Evolutionary conservation across 2,113 vertebrate species (phyloP), one percentile per base, ranked within the genome.

Genomic region (Stomatorhinus ivindoensis): DNA sequence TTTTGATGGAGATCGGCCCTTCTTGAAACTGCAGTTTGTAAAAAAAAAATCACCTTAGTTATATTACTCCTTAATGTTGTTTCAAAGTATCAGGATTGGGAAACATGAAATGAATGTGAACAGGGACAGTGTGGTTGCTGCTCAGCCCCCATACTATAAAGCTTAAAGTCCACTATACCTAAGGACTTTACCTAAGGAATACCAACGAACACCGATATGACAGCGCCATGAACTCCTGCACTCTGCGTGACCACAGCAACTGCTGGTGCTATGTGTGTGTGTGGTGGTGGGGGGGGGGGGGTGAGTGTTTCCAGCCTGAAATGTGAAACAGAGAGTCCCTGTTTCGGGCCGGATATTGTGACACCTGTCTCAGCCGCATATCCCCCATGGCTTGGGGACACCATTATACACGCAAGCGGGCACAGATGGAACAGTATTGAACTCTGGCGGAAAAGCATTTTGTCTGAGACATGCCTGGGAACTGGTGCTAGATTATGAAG

Each of bases 311-410:
- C 88, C 83, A 61, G 90, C 89, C 94, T 93, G 94, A 44, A 92
- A 92, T n/a, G 86, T 47, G 89, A 90, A 90, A 90, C 89, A 90
- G 89, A 90, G 89, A 87, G 46, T 86, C 87, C 91, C 87, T 89
- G 89, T 91, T 90, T 85, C 35, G 83, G 90, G 86, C 55, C 90
- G 84, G 91, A 89, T 15, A 84, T 90, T 21, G 88, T 91, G 90
- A 93, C 93, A 95, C 93, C 94, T 95, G 95, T 95, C 93, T 86
- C 89, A 89, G 90, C 89, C 84, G 91, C 93, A 92, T 92, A 95
- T 91, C 93, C 92, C 0, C 90, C 2, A 87, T 91, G 92, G 93
- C 89, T 94, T 92, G 93, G 94, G 92, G 92, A 94, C 93, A 93
- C 92, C 90, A 31, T 93, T 91, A 90, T 69, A 92, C 83, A 89